Percentiles rank a stretch among this genome's conserved stretches.
Conservation (phyloP, 2,888 invertebrate species). For the Epinotia brunnichana region DNA sequence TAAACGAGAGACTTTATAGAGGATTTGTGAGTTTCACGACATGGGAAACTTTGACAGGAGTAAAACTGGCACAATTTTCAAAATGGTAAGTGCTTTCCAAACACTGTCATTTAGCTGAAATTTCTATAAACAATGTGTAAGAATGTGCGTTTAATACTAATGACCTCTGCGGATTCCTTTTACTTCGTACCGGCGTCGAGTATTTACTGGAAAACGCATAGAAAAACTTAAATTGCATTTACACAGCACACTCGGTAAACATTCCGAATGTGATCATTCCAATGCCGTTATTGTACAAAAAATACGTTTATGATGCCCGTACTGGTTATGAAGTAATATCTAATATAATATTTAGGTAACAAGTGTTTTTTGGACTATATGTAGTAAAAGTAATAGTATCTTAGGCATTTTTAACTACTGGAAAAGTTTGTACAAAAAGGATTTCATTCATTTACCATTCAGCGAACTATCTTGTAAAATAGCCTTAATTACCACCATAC, state of each 20-base stretch:
- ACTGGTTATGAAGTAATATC: background rate
- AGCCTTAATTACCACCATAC: background rate
- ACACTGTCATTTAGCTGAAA: background rate
- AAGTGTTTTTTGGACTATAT: background rate
- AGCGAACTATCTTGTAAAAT: background rate
- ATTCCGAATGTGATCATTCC: slow-evolving; percentile 22
- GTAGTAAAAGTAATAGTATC: no score
- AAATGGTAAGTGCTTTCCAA: slow-evolving; percentile 70
- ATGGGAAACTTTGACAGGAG: slow-evolving; percentile 75
- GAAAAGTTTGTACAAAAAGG: no score
- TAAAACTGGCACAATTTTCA: slow-evolving; percentile 63
- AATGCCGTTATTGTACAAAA: slow-evolving; percentile 16
- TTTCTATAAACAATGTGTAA: slow-evolving; percentile 10
- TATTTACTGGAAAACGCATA: slow-evolving; percentile 19
- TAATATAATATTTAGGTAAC: background rate
- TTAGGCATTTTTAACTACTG: background rate
- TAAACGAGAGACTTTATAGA: slow-evolving; percentile 55
- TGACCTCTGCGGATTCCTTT: slow-evolving; percentile 40
- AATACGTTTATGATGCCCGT: background rate
- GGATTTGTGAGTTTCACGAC: slow-evolving; percentile 60
- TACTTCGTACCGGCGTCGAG: slow-evolving; percentile 32
- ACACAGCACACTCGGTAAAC: slow-evolving; percentile 27
- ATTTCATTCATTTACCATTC: background rate
- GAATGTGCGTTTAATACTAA: slow-evolving; percentile 21
- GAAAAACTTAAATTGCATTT: slow-evolving; percentile 30